Evolutionary conservation across 2,888 invertebrate species (phyloP).

Genomic region (Acanthosepion esculentum): DNA sequence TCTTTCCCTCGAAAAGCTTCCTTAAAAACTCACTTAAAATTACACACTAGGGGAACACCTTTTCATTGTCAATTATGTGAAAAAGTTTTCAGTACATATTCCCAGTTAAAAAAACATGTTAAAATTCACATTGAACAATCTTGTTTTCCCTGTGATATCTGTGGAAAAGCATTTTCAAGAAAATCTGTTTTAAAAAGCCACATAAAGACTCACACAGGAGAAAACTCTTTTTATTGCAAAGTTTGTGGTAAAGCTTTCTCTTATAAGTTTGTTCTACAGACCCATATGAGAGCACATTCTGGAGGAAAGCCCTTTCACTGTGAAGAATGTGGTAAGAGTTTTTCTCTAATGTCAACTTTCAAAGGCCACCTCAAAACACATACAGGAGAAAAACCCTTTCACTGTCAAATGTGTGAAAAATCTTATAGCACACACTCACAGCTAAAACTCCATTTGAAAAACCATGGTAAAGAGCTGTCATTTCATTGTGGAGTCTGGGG

Average conservation of each 20-base stretch:
- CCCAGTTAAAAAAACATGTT: conserved; percentile 60
- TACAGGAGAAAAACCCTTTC: not conserved
- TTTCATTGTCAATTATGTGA: conserved; percentile 59
- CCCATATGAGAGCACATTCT: conserved; percentile 58
- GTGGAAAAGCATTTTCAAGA: conserved; percentile 52
- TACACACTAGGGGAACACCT: conserved; percentile 55
- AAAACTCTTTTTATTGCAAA: too few species aligned
- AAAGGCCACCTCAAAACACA: not conserved
- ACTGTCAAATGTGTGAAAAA: too few species aligned
- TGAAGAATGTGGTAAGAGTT: conserved; percentile 58
- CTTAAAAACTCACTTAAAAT: conserved; percentile 56
- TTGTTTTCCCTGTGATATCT: conserved; percentile 60
- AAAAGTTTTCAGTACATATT: conserved; percentile 58
- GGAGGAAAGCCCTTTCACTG: conserved; percentile 58
- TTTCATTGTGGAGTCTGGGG: not conserved
- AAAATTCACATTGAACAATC: conserved; percentile 59
- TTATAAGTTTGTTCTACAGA: conserved; percentile 57
- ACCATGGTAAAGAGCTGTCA: too few species aligned
- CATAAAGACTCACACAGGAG: too few species aligned
- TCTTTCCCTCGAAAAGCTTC: conserved; percentile 59
- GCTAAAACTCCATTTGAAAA: too few species aligned
- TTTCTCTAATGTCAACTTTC: conserved; percentile 24
- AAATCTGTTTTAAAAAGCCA: not conserved
- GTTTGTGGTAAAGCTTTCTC: not conserved
- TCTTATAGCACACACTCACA: too few species aligned